These are phyloP conservation scores for Drosophila busckii DNA, from an alignment of 1,140 invertebrate species.

Conservation along the genomic window DNA sequence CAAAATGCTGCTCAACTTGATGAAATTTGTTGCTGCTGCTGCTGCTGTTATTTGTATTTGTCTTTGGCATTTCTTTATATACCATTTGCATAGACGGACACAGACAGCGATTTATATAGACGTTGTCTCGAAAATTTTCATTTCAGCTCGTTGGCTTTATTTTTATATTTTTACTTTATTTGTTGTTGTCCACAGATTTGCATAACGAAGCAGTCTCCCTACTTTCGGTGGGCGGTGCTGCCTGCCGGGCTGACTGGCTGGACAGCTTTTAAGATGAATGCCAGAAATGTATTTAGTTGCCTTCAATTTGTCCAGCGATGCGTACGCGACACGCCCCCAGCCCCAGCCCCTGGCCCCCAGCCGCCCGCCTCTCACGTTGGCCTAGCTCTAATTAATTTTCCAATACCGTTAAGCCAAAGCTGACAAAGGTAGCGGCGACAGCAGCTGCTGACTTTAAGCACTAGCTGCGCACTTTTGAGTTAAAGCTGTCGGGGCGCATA, in stretches of 20 bases:
- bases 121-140: slow-evolving; percentile 56
- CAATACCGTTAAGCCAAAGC: slow-evolving; percentile 20
- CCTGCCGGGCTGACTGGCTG: slow-evolving; percentile 21
- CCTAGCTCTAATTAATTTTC: slow-evolving; percentile 69
- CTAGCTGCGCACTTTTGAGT: slow-evolving; percentile 30
- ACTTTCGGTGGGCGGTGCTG: slow-evolving; percentile 24
- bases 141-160: slow-evolving; percentile 32
- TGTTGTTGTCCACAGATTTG: slow-evolving; percentile 40
- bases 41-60: slow-evolving; percentile 52
- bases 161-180: slow-evolving; percentile 18
- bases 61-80: slow-evolving; percentile 61
- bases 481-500: slow-evolving; percentile 47
- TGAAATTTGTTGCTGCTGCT: slow-evolving; percentile 40
- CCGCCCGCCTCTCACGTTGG: too few species aligned
- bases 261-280: slow-evolving; percentile 56
- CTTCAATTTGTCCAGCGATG: slow-evolving; percentile 52
- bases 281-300: slow-evolving; percentile 56
- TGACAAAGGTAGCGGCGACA: slow-evolving; percentile 18
- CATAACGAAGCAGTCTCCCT: slow-evolving; percentile 59
- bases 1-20: slow-evolving; percentile 33
- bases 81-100: slow-evolving; percentile 63
- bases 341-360: slow-evolving; percentile 3
- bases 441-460: slow-evolving; percentile 35
- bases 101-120: slow-evolving; percentile 37
- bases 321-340: slow-evolving; percentile 19